Conservation (phyloP, 2,888 invertebrate species). For the Cetonia aurata region DNA sequence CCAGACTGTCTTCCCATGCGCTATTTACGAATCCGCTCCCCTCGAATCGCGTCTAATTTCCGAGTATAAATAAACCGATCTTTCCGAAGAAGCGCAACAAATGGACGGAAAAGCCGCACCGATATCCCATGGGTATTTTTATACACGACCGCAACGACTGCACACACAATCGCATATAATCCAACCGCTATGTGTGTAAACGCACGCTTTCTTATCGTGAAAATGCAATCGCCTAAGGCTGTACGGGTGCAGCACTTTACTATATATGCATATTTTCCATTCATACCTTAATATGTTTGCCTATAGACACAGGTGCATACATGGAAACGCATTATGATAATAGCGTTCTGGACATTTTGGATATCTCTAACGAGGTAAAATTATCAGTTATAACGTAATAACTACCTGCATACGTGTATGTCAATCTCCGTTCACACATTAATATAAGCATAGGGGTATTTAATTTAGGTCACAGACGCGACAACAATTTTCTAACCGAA, state of each 20-base stretch:
- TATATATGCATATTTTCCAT: slow-evolving; percentile 19
- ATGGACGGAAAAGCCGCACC: slow-evolving; percentile 16
- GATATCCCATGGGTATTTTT: slow-evolving; percentile 14
- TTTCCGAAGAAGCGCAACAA: slow-evolving; percentile 7
- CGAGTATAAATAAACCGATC: slow-evolving; percentile 15
- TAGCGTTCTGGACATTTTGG: not conserved
- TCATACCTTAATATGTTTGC: not conserved
- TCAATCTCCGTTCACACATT: not conserved
- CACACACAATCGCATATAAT: too few species aligned
- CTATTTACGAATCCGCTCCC: slow-evolving; percentile 21
- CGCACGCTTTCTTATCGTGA: slow-evolving; percentile 39
- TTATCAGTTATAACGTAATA: not conserved
- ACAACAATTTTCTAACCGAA: too few species aligned
- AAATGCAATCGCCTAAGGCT: slow-evolving; percentile 31
- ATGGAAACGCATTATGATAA: not conserved
- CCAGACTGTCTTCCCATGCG: slow-evolving; percentile 8
- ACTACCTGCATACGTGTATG: too few species aligned
- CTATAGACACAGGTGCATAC: not conserved
- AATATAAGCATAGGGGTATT: not conserved
- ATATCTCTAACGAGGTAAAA: slow-evolving; percentile 17
- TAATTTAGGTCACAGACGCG: slow-evolving; percentile 17
- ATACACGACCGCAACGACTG: not conserved
- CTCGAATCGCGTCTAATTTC: slow-evolving; percentile 19
- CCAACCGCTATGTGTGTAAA: too few species aligned
- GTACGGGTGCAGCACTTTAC: not conserved